Evolutionary conservation across 2,113 vertebrate species (phyloP), one percentile per base, ranked within the genome.

Genomic region (Pollimyrus isidori): DNA sequence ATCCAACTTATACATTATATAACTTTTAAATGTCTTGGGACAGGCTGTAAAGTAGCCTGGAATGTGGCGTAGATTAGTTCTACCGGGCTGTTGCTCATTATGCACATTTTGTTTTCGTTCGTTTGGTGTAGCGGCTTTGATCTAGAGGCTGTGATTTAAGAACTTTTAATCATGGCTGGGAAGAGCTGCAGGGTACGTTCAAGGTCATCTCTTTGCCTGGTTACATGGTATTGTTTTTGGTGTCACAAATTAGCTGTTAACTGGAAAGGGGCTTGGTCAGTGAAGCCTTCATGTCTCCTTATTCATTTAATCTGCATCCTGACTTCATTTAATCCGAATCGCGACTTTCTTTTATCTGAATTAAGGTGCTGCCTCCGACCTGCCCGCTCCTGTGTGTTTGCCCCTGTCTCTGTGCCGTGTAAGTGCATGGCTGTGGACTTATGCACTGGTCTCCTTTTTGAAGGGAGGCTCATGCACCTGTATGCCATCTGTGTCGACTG

Each of bases 401-500:
- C 62, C 3, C 23, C 58, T 26, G 9, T 5, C n/a, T 30, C 10
- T 69, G 62, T 11, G 62, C 62, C n/a, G 3, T 69, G 4, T 46
- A n/a, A 46, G 80, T 21, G 7, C 7, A 3, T 11, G 39, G 23
- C 19, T 23, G 50, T 56, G 46, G 30, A 53, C 35, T 76, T n/a
- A 48, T 26, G 45, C 19, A 48, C 93, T 92, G 92, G 93, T 91
- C 93, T 93, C 91, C 95, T 76, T 93, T 89, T 88, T 90, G 89
- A 95, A 99, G 98, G 98, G 95, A 97, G 98, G 93, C 96, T 99
- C 92, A 99, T 99, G 98, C 98, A 99, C 93, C 97, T 99, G 91
- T 99, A 99, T 46, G 98, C 98, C 91, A 96, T 99, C 92, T 99
- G 98, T 9, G 98, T 99, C 94, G 98, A 99, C 96, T 99, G 98